Percentiles rank a stretch among this genome's conserved stretches.
Evolutionary conservation across 2,113 vertebrate genomes (phyloP).

Genomic region (Hippolais icterina): DNA sequence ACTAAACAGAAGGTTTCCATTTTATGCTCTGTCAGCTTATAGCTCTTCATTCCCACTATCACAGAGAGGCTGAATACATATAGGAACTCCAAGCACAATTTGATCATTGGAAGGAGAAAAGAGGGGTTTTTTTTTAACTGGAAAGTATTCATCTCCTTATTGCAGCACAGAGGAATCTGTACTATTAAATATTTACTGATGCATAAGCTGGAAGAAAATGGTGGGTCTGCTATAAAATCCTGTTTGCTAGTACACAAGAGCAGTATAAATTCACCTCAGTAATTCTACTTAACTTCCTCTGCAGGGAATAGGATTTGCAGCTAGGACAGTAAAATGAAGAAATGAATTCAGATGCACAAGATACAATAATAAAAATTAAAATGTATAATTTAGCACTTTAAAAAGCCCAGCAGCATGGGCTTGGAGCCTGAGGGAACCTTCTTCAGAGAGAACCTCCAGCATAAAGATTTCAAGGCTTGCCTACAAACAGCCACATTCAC

Average conservation of each 20-base stretch:
- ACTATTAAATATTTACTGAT: slow-evolving; percentile 7
- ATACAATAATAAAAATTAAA: neutral
- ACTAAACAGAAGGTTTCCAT: neutral
- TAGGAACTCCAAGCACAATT: neutral
- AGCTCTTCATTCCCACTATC: neutral
- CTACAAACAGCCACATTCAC: neutral
- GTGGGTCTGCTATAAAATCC: neutral
- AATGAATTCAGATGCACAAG: neutral
- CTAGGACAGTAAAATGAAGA: neutral
- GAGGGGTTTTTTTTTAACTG: neutral
- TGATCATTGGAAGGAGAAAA: neutral
- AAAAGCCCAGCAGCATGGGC: neutral
- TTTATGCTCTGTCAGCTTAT: neutral
- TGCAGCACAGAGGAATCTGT: neutral
- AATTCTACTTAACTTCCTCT: neutral
- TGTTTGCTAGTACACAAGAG: neutral
- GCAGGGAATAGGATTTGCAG: neutral
- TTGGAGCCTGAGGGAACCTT: neutral
- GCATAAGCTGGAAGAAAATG: neutral
- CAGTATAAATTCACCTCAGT: neutral
- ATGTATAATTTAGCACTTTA: neutral
- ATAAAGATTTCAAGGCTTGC: neutral
- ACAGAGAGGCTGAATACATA: neutral
- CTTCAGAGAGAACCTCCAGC: neutral
- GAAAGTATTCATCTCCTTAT: neutral